Evolutionary conservation across 2,113 vertebrate genomes (phyloP), one percentile per base, ranked within the genome.

Genomic region (Misgurnus mizolepis): DNA sequence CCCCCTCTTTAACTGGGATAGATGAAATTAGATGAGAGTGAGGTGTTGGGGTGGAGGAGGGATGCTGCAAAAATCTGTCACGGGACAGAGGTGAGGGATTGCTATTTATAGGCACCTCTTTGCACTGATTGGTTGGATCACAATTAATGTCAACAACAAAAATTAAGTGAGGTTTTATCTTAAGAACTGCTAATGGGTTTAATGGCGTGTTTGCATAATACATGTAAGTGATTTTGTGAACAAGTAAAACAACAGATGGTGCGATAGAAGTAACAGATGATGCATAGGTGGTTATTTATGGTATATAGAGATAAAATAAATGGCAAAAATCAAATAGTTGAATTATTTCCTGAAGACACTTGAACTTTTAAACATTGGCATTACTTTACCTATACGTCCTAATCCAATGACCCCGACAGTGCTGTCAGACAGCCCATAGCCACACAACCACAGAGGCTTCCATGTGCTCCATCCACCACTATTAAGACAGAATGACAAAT

Each of bases 401-500:
- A 95, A 89, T 65, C 93, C 94, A 8, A 95, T 88, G 81, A 94
- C 80, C 45, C 93, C 94, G 8, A 95, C 92, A 1, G 94, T 94
- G 83, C 93, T 94, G 84, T 86, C 90, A 0, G 88, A 90, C 3
- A 95, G 88, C 7, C 91, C 86, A 9, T 89, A 89, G 49, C 88
- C 89, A 81, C 93, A 92, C 75, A 93, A 74, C 92, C 92, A 93
- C 67, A 94, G 86, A 17, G 91, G 88, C 55, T 89, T 93, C 92
- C 92, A 93, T 0, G 89, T 89, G 55, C 90, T 93, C 92, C 88
- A 95, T 83, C 93, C 93, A 3, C 91, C 89, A 15, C 17, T 45
- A n/a, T 17, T n/a, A 43, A 6, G 45, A 14, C 47, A 45, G 43
- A 47, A 68, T 68, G 14, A 40, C 15, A 39, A 40, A 39, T 4